phyloP scores from a whole-genome alignment of 2,113 vertebrate species.

The Cervus canadensis region DNA sequence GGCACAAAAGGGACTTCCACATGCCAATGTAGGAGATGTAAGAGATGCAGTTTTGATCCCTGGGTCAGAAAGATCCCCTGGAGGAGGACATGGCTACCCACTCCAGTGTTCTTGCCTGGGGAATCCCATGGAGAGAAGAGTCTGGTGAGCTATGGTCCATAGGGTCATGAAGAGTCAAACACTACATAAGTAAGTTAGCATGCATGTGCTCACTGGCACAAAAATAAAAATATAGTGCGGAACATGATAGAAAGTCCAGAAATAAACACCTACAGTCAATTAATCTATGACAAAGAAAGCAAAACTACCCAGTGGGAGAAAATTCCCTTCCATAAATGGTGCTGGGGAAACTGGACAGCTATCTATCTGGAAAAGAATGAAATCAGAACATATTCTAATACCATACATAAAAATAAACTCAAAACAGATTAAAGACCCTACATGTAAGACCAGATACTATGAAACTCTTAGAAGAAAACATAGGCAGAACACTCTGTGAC shows the following conservation, averaged over 20 bases:
- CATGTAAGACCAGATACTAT: not conserved
- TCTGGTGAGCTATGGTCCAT: not conserved
- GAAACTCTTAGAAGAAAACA: not conserved
- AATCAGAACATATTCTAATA: not conserved
- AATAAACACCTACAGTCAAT: not conserved
- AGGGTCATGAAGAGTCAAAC: not conserved
- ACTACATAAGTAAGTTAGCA: not conserved
- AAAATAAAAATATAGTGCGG: not conserved
- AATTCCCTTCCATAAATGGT: not conserved
- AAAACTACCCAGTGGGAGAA: not conserved
- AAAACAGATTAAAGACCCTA: not conserved
- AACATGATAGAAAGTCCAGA: not conserved
- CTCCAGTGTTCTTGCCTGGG: not conserved
- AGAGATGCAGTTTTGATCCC: not conserved
- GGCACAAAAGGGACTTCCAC: not conserved
- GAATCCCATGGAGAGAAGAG: not conserved
- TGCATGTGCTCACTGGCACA: not conserved
- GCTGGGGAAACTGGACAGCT: not conserved
- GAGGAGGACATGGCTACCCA: not conserved
- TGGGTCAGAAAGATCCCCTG: not conserved
- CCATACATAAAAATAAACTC: not conserved
- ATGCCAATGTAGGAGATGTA: not conserved
- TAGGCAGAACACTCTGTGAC: not conserved
- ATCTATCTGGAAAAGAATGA: not conserved
- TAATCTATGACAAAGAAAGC: not conserved